phyloP scores from a whole-genome alignment of 1,140 invertebrate species.

The Drosophila grimshawi region DNA sequence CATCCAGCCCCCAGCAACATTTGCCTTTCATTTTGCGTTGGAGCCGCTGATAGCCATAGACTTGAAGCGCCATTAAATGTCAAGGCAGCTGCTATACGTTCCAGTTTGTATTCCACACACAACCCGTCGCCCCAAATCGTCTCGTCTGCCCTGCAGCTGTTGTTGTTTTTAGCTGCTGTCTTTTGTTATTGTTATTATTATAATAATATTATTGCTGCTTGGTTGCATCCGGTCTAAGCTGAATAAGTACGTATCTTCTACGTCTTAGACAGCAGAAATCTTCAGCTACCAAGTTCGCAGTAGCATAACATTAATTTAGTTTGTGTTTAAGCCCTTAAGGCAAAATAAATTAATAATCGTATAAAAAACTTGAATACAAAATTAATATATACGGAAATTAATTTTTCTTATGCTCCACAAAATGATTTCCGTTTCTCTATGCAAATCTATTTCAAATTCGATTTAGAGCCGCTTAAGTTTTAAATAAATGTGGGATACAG shows the following conservation, averaged over 20 bases:
- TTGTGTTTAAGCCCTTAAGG: neutral
- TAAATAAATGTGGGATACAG: too few relatives aligned
- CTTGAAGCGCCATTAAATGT: slow-evolving; percentile 61
- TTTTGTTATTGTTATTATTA: slow-evolving; percentile 46
- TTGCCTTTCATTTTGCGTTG: slow-evolving; percentile 45
- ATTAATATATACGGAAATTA: too few relatives aligned
- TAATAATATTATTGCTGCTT: slow-evolving; percentile 70
- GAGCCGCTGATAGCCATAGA: slow-evolving; percentile 44
- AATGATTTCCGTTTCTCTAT: too few relatives aligned
- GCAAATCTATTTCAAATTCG: too few relatives aligned
- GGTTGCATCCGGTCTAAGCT: slow-evolving; percentile 54
- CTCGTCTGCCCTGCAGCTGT: slow-evolving; percentile 65
- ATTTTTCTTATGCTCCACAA: too few relatives aligned
- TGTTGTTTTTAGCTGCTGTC: slow-evolving; percentile 26
- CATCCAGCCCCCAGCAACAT: slow-evolving; percentile 1
- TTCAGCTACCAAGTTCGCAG: slow-evolving; percentile 13
- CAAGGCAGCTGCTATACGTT: slow-evolving; percentile 59
- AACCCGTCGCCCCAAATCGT: slow-evolving; percentile 10
- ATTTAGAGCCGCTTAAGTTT: too few relatives aligned
- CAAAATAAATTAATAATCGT: too few relatives aligned
- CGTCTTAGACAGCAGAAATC: slow-evolving; percentile 45
- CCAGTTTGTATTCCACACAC: slow-evolving; percentile 12
- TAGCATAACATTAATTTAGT: slow-evolving; percentile 21
- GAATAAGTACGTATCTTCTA: slow-evolving; percentile 3
- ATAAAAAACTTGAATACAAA: neutral